Percentiles rank a stretch among this genome's conserved stretches.
Evolutionary conservation across 2,888 invertebrate genomes (phyloP).

Genomic region (Ormyrus labotus): DNA sequence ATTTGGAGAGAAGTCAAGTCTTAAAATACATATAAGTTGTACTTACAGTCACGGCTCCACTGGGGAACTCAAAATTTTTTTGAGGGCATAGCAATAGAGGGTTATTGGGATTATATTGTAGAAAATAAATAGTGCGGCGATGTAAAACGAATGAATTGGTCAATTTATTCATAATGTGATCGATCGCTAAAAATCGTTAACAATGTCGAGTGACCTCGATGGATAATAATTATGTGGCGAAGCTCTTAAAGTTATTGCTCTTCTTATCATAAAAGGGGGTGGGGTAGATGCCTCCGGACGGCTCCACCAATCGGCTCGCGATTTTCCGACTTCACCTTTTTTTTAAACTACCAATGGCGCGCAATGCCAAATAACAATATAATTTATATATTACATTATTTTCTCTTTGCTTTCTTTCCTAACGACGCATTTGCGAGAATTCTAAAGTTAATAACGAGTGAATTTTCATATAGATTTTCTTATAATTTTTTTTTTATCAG

Average conservation of each 20-base stretch:
- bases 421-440: conserved; percentile 9
- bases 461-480: conserved; percentile 5
- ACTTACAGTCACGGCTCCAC: too few species aligned
- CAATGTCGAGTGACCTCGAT: conserved; percentile 58
- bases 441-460: background rate
- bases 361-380: conserved; percentile 40
- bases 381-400: conserved; percentile 29
- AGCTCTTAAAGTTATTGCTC: conserved; percentile 66
- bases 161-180: conserved; percentile 59
- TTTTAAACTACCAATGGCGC: conserved; percentile 35
- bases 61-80: too few species aligned
- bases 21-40: too few species aligned
- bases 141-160: conserved; percentile 60
- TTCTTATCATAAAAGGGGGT: conserved; percentile 60
- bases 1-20: too few species aligned
- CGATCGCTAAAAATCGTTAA: conserved; percentile 59
- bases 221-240: conserved; percentile 61
- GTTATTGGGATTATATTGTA: too few species aligned
- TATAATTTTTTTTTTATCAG: background rate
- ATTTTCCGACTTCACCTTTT: conserved; percentile 25
- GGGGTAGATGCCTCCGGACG: conserved; percentile 45
- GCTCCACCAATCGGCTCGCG: conserved; percentile 53
- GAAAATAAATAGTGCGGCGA: background rate
- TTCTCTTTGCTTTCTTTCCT: background rate
- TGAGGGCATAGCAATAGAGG: too few species aligned